Evolutionary conservation across 2,113 vertebrate genomes (phyloP).

Genomic region (Marcusenius ussheri): DNA sequence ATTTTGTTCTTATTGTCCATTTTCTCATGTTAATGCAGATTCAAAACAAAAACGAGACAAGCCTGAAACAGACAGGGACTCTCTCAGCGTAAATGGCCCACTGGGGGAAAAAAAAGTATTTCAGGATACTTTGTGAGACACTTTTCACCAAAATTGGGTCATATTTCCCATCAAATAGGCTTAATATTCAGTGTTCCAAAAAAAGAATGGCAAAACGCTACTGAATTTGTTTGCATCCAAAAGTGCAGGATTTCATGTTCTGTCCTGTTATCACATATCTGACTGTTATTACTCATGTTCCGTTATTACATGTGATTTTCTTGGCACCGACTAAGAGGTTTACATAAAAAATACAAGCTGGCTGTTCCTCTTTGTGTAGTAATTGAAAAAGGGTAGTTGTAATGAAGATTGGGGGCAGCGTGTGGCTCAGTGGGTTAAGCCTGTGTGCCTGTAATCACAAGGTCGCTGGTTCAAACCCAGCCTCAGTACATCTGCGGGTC

Average conservation of each 20-base stretch:
- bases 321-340: not conserved
- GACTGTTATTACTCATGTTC: not conserved
- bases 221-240: not conserved
- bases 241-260: not conserved
- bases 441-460: too few relatives aligned
- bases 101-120: not conserved
- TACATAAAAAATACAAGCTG: not conserved
- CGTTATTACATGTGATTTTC: not conserved
- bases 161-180: not conserved
- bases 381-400: not conserved
- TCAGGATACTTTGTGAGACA: not conserved
- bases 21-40: not conserved
- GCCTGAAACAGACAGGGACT: not conserved
- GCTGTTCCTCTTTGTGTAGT: not conserved
- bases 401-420: too few relatives aligned
- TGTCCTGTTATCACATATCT: not conserved
- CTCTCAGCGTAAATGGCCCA: not conserved
- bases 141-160: not conserved
- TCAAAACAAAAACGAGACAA: not conserved
- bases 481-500: too few relatives aligned
- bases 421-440: too few relatives aligned
- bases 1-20: not conserved
- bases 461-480: too few relatives aligned
- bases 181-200: not conserved
- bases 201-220: not conserved